Conservation (phyloP, 2,797 vertebrate species). For the Pseudochirops corinnae region DNA sequence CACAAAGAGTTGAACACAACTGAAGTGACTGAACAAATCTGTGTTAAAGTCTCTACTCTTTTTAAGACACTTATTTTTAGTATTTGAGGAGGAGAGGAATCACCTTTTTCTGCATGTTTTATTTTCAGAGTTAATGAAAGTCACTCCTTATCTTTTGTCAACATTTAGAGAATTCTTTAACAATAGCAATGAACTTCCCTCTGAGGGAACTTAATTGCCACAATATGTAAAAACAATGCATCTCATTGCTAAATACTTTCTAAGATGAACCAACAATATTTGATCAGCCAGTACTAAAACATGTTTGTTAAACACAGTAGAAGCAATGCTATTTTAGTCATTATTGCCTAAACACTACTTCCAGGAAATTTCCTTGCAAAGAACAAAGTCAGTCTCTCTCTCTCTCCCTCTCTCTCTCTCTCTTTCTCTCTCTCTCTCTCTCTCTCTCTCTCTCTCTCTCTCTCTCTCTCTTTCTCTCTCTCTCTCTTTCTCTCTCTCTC, state of each 20-base stretch:
- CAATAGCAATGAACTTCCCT: neutral
- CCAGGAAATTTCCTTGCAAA: constrained; percentile 19
- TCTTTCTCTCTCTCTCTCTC: too few relatives aligned
- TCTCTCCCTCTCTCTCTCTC: too few relatives aligned
- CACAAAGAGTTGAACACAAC: neutral
- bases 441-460: too few relatives aligned
- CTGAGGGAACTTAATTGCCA: constrained; percentile 2
- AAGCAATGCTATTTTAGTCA: constrained; percentile 9
- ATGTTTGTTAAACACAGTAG: neutral
- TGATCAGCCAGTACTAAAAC: constrained; percentile 21
- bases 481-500: too few relatives aligned
- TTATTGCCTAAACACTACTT: constrained; percentile 3
- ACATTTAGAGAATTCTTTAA: constrained; percentile 7
- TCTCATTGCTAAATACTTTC: constrained; percentile 5
- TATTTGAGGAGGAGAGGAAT: neutral
- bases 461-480: too few relatives aligned
- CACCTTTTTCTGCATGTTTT: neutral
- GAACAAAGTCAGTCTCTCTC: constrained; percentile 30
- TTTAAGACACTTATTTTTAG: neutral
- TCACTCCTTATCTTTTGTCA: constrained; percentile 9
- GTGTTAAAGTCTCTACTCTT: neutral
- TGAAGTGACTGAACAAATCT: neutral
- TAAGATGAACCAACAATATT: constrained; percentile 6
- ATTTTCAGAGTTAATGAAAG: neutral
- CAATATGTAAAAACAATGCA: neutral